phyloP scores from a whole-genome alignment of 2,888 invertebrate genomes.

The Uropetala carovei region DNA sequence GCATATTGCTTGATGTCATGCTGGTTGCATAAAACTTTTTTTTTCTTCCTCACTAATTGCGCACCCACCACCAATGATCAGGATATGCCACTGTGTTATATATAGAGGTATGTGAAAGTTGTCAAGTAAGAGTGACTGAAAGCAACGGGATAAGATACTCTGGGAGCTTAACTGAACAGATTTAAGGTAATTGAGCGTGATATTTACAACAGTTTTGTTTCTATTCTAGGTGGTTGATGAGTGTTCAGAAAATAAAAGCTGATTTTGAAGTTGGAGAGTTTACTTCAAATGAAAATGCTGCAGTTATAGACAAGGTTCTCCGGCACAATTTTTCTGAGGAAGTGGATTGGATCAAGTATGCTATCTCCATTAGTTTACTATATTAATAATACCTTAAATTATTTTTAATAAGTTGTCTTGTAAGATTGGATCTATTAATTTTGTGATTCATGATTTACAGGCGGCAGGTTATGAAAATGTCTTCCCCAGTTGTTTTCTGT shows the following conservation, averaged over 20 bases:
- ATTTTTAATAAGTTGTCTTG: neutral
- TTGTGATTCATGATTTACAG: constrained; percentile 56
- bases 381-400: too few species aligned
- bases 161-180: too few species aligned
- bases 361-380: neutral
- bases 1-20: too few species aligned
- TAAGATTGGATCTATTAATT: neutral
- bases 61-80: too few species aligned
- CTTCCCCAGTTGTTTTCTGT: constrained; percentile 90
- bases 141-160: too few species aligned
- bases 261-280: constrained; percentile 38
- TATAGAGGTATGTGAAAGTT: too few species aligned
- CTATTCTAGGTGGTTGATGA: constrained; percentile 70
- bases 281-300: constrained; percentile 17
- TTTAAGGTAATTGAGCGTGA: too few species aligned
- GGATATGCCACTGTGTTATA: too few species aligned
- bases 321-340: constrained; percentile 65
- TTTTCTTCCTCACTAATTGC: too few species aligned
- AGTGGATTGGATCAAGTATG: constrained; percentile 67
- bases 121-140: too few species aligned
- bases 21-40: too few species aligned
- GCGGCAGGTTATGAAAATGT: constrained; percentile 69
- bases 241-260: constrained; percentile 39
- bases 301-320: constrained; percentile 65
- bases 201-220: too few species aligned